phyloP scores from a whole-genome alignment of 2,797 vertebrate species.

The Argentina silus region DNA sequence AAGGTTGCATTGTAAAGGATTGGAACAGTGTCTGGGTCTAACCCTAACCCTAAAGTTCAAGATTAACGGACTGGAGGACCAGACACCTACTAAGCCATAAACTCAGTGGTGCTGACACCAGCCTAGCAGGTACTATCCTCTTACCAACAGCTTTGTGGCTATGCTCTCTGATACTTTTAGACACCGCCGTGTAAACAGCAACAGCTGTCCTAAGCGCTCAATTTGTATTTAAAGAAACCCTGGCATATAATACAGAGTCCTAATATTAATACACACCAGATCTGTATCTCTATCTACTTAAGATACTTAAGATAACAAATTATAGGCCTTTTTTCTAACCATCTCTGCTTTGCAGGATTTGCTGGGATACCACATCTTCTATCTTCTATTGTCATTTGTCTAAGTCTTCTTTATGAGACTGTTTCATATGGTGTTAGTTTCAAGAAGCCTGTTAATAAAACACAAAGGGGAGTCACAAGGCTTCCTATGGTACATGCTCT shows the following conservation, averaged over 20 bases:
- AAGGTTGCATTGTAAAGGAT: too few species aligned
- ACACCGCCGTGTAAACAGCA: slow-evolving; percentile 13
- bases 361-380: not conserved
- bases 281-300: too few species aligned
- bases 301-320: not conserved
- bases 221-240: not conserved
- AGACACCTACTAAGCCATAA: too few species aligned
- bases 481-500: not conserved
- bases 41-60: not conserved
- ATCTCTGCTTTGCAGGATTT: not conserved
- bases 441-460: too few species aligned
- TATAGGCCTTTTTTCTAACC: not conserved
- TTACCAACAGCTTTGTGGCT: not conserved
- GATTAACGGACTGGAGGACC: not conserved
- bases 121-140: slow-evolving; percentile 4
- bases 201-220: not conserved
- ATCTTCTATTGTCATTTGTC: not conserved
- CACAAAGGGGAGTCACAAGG: not conserved
- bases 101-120: not conserved
- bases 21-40: too few species aligned
- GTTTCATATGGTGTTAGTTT: too few species aligned
- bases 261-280: not conserved
- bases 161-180: not conserved
- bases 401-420: too few species aligned
- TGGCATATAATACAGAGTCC: not conserved